Base-by-base conservation (phyloP, 2,113 vertebrate species). In the Neomonachus schauinslandi region DNA sequence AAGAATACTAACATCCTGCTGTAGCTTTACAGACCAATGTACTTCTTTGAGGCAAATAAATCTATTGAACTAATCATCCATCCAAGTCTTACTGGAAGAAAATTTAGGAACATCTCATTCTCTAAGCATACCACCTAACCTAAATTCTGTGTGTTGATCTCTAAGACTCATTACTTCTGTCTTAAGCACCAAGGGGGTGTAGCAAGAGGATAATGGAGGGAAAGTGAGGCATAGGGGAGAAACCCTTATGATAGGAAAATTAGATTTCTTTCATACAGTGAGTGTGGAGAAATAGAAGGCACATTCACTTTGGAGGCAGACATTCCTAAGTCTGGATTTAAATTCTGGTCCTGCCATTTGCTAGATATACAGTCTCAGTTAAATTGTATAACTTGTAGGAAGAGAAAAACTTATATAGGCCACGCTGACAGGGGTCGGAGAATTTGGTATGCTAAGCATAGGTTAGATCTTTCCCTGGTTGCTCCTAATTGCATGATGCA, bases 81-180 rank as follows among this genome's bases (percentile, higher is more conserved):
- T 87, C 2, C 13, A 57, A 82, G 31, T 82, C 13, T 16, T 77
- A 42, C 1, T 86, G 42, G 74, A 90, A 90, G 49, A 71, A 82
- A 63, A 81, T 69, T 85, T 81, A 76, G 63, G 11, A 69, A 63
- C 3, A 83, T 82, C 13, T 74, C 63, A 71, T 76, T 28, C 6
- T 71, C 26, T 76, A 87, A 96, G 1, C 31, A 84, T 80, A 77
- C 3, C 7, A 87, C n/a, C 24, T 39, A 79, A 49, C 0, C 7
- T 39, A 87, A 95, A 53, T 94, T 85, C 31, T 93, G 7, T 74
- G 55, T 79, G 10, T 49, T 94, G 36, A 46, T 74, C 10, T 51
- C 87, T 71, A 89, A 93, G 49, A 3, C 7, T 76, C 72, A 71
- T 61, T 46, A 19, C 2, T 55, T 92, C 33, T 81, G 84, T 93